A percentile compares a stretch with the other conserved stretches of the same genome.
Conservation (phyloP, 2,888 invertebrate species). For the Thysanoteuthis rhombus region DNA sequence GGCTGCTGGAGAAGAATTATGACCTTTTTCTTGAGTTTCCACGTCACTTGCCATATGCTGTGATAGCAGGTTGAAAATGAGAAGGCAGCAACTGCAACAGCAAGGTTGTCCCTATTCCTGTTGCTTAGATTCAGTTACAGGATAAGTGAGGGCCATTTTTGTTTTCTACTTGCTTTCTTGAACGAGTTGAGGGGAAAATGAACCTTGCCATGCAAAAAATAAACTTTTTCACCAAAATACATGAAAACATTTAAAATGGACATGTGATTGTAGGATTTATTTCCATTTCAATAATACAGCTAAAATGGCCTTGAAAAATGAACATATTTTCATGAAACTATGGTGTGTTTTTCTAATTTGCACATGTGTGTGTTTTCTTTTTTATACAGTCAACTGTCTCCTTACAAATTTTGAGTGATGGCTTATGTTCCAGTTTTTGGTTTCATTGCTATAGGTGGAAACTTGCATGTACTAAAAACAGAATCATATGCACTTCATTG, state of each 20-base stretch:
- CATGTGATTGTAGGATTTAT: neutral
- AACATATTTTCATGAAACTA: neutral
- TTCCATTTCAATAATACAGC: neutral
- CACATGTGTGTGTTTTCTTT: neutral
- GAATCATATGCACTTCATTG: neutral
- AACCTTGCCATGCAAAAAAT: neutral
- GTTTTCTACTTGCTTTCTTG: neutral
- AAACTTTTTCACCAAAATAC: neutral
- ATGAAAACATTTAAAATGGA: neutral
- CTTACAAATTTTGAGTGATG: neutral
- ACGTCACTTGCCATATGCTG: neutral
- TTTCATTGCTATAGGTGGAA: neutral
- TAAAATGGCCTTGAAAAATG: constrained; percentile 12
- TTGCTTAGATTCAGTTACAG: neutral
- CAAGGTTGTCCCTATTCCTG: neutral
- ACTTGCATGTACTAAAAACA: neutral
- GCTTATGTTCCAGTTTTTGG: neutral
- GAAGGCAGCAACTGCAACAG: neutral
- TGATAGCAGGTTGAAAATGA: neutral
- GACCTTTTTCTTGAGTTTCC: constrained; percentile 33
- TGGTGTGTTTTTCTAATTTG: neutral
- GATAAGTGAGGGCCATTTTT: neutral
- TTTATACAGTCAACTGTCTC: neutral
- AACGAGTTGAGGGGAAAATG: neutral
- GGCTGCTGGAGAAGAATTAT: constrained; percentile 54